Percentiles rank a stretch among this genome's conserved stretches.
phyloP scores from a whole-genome alignment of 2,113 vertebrate species.

The Corythaeola cristata region DNA sequence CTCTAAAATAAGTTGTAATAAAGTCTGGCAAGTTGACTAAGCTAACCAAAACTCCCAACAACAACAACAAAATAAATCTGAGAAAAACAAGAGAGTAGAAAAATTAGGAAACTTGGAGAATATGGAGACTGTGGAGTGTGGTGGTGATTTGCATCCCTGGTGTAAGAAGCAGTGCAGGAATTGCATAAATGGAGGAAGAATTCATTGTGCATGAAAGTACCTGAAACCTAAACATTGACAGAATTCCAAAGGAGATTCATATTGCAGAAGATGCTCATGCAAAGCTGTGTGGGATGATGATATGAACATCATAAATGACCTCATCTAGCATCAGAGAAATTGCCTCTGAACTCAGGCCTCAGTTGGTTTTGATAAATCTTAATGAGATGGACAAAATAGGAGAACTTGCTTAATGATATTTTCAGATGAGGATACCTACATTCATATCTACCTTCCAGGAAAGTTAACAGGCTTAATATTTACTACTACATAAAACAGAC shows the following conservation, averaged over 20 bases:
- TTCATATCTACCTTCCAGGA: background rate
- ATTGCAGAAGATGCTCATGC: background rate
- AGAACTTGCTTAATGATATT: background rate
- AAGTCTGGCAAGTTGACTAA: background rate
- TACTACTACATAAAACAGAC: background rate
- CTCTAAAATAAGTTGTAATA: slow-evolving; percentile 9
- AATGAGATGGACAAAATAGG: background rate
- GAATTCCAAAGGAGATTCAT: background rate
- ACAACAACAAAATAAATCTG: background rate
- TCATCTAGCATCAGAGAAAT: slow-evolving; percentile 5
- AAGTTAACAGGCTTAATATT: background rate
- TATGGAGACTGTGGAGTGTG: background rate
- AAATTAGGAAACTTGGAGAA: background rate
- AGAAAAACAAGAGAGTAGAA: background rate
- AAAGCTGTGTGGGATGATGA: slow-evolving; percentile 16
- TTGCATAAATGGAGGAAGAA: background rate
- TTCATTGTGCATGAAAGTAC: background rate
- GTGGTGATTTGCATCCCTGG: background rate
- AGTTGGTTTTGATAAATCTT: background rate
- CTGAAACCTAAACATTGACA: background rate
- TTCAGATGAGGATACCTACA: background rate
- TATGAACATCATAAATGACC: background rate
- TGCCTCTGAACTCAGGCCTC: background rate
- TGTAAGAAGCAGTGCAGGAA: background rate
- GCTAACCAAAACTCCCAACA: background rate